Evolutionary conservation across 2,888 invertebrate genomes (phyloP).

Genomic region (Zhuqinia jingwanae): DNA sequence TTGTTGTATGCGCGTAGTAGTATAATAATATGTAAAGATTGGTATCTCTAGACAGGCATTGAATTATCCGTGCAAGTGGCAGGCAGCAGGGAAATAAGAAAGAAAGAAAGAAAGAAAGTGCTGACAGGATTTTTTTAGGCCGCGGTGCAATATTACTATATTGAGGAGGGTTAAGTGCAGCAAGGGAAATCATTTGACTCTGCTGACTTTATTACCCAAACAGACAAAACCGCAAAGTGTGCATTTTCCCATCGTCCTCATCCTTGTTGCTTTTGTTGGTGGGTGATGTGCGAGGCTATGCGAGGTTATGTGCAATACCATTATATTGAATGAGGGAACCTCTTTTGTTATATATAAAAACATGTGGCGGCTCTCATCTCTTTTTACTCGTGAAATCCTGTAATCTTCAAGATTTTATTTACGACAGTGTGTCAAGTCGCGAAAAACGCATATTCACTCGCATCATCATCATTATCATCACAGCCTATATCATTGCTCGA

Average conservation of each 20-base stretch:
- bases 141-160: slow-evolving; percentile 62
- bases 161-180: slow-evolving; percentile 70
- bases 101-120: slow-evolving; percentile 63
- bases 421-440: slow-evolving; percentile 67
- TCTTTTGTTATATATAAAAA: slow-evolving; percentile 27
- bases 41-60: slow-evolving; percentile 5
- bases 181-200: slow-evolving; percentile 72
- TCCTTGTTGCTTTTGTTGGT: neutral
- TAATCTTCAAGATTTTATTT: slow-evolving; percentile 64
- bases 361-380: slow-evolving; percentile 11
- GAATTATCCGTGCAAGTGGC: slow-evolving; percentile 41
- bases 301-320: slow-evolving; percentile 1
- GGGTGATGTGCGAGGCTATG: slow-evolving; percentile 15
- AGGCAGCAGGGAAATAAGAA: slow-evolving; percentile 52
- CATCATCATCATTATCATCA: too few species aligned
- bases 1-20: too few species aligned
- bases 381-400: slow-evolving; percentile 29
- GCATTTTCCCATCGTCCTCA: slow-evolving; percentile 59
- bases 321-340: neutral
- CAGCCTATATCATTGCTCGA: neutral
- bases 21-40: neutral
- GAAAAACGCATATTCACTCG: slow-evolving; percentile 42
- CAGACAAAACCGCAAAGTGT: slow-evolving; percentile 70
- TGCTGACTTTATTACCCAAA: slow-evolving; percentile 70
- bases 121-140: slow-evolving; percentile 69